phyloP scores from a whole-genome alignment of 2,113 vertebrate genomes.

The Pseudonaja textilis region DNA sequence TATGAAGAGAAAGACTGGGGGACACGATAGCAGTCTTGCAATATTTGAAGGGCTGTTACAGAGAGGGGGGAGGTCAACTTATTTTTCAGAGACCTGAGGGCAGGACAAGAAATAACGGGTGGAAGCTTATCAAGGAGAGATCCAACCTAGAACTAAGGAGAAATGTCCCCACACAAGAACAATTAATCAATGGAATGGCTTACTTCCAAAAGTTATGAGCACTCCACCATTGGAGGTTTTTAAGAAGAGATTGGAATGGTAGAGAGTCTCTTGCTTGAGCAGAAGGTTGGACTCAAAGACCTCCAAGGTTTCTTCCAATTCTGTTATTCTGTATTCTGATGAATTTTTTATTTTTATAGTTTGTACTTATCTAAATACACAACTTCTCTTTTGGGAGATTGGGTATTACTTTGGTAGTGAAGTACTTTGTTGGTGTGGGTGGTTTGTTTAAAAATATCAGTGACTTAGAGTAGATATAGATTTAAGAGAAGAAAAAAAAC shows the following conservation, averaged over 20 bases:
- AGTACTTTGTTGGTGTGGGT: too few relatives aligned
- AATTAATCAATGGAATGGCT: too few relatives aligned
- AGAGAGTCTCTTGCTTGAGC: neutral
- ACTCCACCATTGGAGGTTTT: too few relatives aligned
- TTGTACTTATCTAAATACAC: neutral
- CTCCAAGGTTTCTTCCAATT: neutral
- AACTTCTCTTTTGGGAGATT: neutral
- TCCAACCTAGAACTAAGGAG: neutral
- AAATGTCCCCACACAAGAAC: too few relatives aligned
- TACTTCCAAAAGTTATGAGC: too few relatives aligned
- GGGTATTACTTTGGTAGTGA: too few relatives aligned
- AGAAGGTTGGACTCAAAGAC: neutral
- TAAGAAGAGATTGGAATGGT: too few relatives aligned
- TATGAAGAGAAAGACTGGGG: neutral
- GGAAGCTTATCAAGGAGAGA: neutral
- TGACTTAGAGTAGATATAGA: neutral
- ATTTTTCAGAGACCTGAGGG: neutral
- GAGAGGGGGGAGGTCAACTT: neutral
- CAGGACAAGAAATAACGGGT: neutral
- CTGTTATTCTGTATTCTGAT: neutral
- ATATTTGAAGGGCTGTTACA: neutral
- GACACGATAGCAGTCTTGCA: neutral
- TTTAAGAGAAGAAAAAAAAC: neutral
- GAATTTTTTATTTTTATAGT: neutral
- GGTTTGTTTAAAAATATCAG: neutral